Evolutionary conservation across 2,888 invertebrate species (phyloP), one percentile per base, ranked within the genome.

Genomic region (Nomada goodeniana): DNA sequence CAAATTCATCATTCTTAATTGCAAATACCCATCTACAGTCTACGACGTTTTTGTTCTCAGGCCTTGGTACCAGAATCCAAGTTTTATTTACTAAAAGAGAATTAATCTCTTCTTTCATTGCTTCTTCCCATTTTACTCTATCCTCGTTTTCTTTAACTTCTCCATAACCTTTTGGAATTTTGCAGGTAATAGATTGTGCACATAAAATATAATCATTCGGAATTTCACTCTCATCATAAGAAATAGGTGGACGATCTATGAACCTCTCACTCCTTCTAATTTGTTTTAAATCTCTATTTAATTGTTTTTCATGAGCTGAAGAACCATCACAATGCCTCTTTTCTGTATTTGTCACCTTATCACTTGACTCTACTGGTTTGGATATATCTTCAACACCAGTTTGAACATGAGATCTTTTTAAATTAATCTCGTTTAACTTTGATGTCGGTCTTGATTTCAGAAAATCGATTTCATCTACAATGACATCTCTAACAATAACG

Each of bases 351-450:
- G 36, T 36, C 36, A 36, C 36, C 36, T 36, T 36, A 36, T 36
- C 53, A n/a, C 53, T 53, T 53, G 53, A 53, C n/a, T 20, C 53
- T 53, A 53, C 53, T 53, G 53, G n/a, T 18, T 53, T n/a, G 53
- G 36, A 36, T 36, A 36, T 7, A 36, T 36, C 36, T 36, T 36
- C 36, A 36, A 36, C 36, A 36, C 36, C 36, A 36, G 36, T 36
- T 36, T 36, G 36, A 36, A 36, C 36, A 7, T 36, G 36, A 36
- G 36, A 36, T 29, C 29, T 5, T 29, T 29, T 29, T 4, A 29
- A 29, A 29, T 29, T 29, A 5, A 29, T 29, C 29, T 29, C 29
- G 4, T 29, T 29, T 29, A 5, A 29, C 29, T 29, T 29, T 29
- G 26, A 29, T 5, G 5, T 29, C 5, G 29, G 29, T 5, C 5